Base-by-base conservation (phyloP, 2,888 invertebrate genomes). In the Aspidapion aeneum region DNA sequence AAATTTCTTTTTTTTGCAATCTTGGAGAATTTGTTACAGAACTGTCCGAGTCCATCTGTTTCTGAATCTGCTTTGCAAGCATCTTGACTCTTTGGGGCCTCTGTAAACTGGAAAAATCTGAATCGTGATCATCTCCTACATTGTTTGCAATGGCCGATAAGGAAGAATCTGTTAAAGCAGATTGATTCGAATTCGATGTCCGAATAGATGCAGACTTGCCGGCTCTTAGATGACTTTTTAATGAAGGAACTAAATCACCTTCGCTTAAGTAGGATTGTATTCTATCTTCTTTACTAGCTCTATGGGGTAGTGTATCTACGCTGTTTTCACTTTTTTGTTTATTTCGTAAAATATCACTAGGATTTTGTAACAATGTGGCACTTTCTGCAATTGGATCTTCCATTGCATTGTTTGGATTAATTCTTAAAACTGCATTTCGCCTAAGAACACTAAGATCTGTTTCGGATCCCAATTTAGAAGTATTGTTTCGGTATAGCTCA, bases 41-140 rank as follows among this genome's bases (percentile, higher is more conserved):
- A n/a, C 22, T 16, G 7, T 21, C 21, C 16, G 35, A 22, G 21
- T 57, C 35, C 3, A 12, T 21, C 12, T 56, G 21, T 16, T 17
- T 51, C 51, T 51, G 22, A 12, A 57, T n/a, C 16, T 51, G 57
- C n/a, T 35, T 55, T 58, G 58, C 58, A 12, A 63, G 50, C 5
- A 18, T 19, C 49, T 55, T 63, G n/a, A 66, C 49, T 48, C 61
- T 19, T 20, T 64, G 63, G 2, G 57, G 60, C 1, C 62, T 65
- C 19, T 63, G 61, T 18, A 66, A 55, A 57, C 50, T 64, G 0
- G 65, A 63, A 55, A 62, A 60, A 35, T 70, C 66, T 12, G 74
- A 73, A 63, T 73, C 73, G 67, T 72, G 73, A 60, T 74, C 73
- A 63, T 73, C 74, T 3, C 73, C 73, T 3, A 73, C 70, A 62